Evolutionary conservation across 2,113 vertebrate genomes (phyloP).

Genomic region (Xyrauchen texanus): DNA sequence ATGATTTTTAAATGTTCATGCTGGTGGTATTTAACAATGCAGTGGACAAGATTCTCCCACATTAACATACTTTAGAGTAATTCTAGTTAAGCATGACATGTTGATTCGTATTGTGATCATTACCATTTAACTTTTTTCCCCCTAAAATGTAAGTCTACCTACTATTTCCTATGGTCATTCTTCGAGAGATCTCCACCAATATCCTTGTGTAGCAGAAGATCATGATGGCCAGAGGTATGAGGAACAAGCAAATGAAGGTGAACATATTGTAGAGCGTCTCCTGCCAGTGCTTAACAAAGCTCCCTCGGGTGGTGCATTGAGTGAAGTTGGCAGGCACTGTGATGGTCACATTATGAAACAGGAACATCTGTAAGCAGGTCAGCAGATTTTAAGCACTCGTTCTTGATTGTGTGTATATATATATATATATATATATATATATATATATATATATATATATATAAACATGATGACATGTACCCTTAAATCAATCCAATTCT

Average conservation of each 20-base stretch:
- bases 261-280: slow-evolving; percentile 83
- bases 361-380: slow-evolving; percentile 69
- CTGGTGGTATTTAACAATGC: too few species aligned
- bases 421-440: too few species aligned
- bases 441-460: too few species aligned
- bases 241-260: slow-evolving; percentile 80
- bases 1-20: neutral
- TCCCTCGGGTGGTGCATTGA: slow-evolving; percentile 79
- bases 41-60: too few species aligned
- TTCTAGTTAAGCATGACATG: too few species aligned
- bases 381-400: neutral
- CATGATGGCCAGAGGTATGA: slow-evolving; percentile 80
- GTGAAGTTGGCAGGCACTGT: slow-evolving; percentile 79
- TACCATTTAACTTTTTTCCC: too few species aligned
- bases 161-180: slow-evolving; percentile 73
- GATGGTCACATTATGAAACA: slow-evolving; percentile 80
- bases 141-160: slow-evolving; percentile 36
- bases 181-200: slow-evolving; percentile 78
- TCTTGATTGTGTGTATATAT: too few species aligned
- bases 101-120: too few species aligned
- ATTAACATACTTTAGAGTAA: too few species aligned
- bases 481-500: too few species aligned
- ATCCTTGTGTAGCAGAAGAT: slow-evolving; percentile 80
- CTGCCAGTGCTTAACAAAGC: slow-evolving; percentile 76
- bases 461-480: too few species aligned